Evolutionary conservation across 2,113 vertebrate species (phyloP), one percentile per base, ranked within the genome.

Genomic region (Scalopus aquaticus): DNA sequence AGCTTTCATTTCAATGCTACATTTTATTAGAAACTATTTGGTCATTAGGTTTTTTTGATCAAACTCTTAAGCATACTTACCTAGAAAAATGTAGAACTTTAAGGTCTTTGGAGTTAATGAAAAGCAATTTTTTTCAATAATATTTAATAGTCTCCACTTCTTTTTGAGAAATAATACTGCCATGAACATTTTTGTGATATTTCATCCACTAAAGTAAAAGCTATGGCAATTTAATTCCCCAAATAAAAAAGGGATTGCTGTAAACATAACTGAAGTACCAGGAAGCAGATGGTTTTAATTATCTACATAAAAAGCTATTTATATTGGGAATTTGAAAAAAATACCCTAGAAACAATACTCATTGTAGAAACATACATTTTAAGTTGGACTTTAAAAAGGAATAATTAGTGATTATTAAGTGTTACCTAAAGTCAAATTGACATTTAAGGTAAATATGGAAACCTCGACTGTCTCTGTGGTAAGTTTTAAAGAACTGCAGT

Each of bases 231-330:
- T 98, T 97, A 97, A 97, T 96, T 98, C 95, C 93, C 94, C 39
- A 88, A 97, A 96, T 97, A 82, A 84, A 91, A 44, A 96, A 96
- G 95, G 96, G 96, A 78, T 85, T 91, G 85, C 86, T 97, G 88
- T 82, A 98, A 98, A 98, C 97, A 97, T 97, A 98, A 97, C 95
- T 85, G 96, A 97, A 87, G 95, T 98, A 98, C 96, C 76, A 95
- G 97, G 96, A 97, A 98, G 95, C 98, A 98, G 98, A 98, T 98
- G 98, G 97, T 92, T 98, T 98, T 98, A 98, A 98, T 98, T 98
- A 98, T 97, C 97, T 98, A 96, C 97, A 98, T 98, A 97, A 96
- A 97, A 95, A 91, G 97, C 98, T 98, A 97, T 98, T 98, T 98
- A 98, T 98, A 95, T 58, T 97, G 97, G 96, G 97, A 98, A 97